Base-by-base conservation (phyloP, 2,888 invertebrate genomes). In the Torymus aiolomorphi region DNA sequence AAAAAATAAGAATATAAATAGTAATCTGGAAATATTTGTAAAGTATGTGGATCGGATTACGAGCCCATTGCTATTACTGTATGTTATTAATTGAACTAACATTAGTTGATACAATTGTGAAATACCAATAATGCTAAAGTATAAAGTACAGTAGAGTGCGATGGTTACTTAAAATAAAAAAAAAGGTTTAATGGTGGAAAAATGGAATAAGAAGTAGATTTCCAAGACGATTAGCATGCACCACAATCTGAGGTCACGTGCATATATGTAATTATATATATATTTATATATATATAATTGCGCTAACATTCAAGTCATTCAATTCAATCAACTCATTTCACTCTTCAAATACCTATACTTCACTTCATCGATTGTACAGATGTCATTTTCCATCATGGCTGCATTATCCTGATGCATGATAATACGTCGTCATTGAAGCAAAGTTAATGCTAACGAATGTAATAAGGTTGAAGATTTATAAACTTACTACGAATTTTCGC, bases 61-160 rank as follows among this genome's bases (percentile, higher is more conserved):
- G 85, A 84, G 83, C 85, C 85, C 83, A 85, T 85, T 85, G 85
- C 85, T 85, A 85, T 84, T 85, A 85, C 84, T 83, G 83, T 82
- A 83, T 85, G 84, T 85, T 85, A 85, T 83, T 83, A 81, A 84
- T 83, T 85, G 83, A 85, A 84, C 78, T 85, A 85, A 84, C 83
- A 84, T 83, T 85, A 84, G 85, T 84, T 84, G 78, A 83, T 83
- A 76, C 77, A 80, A 80, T 85, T 83, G 81, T 84, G 80, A 85
- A 83, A 81, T 83, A 84, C 83, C 83, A 83, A 84, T 85, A 83
- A 83, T 80, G 78, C 83, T 83, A 81, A 84, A 83, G 81, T 76
- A 80, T 71, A 75, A 81, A 80, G 78, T 78, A 76, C 81, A 79
- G 73, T 76, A 80, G 80, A 73, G 77, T 72, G 80, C 56, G 80